Evolutionary conservation across 64 coral and sea anemone species (phyloP).

Genomic region (Actinia equina): DNA sequence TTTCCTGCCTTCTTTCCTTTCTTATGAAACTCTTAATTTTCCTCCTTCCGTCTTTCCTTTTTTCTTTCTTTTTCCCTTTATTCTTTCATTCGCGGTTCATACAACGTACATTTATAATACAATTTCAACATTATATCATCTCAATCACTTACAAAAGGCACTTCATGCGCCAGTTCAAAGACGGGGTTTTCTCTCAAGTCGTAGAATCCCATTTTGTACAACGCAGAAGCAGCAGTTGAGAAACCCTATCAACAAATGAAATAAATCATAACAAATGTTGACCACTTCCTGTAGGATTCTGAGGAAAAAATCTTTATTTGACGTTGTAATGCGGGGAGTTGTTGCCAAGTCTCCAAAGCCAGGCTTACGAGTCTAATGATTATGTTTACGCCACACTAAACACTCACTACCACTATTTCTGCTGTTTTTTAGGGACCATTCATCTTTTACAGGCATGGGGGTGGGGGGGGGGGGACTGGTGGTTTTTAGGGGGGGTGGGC

Average conservation of each 20-base stretch:
- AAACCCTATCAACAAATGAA: slow-evolving; percentile 41
- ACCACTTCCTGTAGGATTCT: too few species aligned
- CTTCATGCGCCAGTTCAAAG: slow-evolving; percentile 66
- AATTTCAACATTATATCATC: not conserved
- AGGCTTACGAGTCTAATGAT: too few species aligned
- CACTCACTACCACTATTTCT: too few species aligned
- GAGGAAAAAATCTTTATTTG: too few species aligned
- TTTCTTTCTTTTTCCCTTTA: not conserved
- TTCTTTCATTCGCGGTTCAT: not conserved
- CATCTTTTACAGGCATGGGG: too few species aligned
- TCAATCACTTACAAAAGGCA: slow-evolving; percentile 57
- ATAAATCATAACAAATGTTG: not conserved
- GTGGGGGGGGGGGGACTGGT: too few species aligned
- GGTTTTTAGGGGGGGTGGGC: too few species aligned
- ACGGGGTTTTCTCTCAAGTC: slow-evolving; percentile 35
- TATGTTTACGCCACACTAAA: too few species aligned
- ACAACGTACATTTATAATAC: not conserved
- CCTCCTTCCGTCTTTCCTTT: not conserved
- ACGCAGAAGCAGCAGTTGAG: slow-evolving; percentile 48
- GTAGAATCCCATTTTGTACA: slow-evolving; percentile 78
- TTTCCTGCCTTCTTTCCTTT: not conserved
- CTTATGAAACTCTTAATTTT: not conserved
- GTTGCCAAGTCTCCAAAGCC: too few species aligned
- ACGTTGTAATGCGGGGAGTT: too few species aligned
- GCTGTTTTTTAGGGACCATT: too few species aligned